Evolutionary conservation across 2,888 invertebrate species (phyloP), one percentile per base, ranked within the genome.

Genomic region (Liposcelis brunnea): DNA sequence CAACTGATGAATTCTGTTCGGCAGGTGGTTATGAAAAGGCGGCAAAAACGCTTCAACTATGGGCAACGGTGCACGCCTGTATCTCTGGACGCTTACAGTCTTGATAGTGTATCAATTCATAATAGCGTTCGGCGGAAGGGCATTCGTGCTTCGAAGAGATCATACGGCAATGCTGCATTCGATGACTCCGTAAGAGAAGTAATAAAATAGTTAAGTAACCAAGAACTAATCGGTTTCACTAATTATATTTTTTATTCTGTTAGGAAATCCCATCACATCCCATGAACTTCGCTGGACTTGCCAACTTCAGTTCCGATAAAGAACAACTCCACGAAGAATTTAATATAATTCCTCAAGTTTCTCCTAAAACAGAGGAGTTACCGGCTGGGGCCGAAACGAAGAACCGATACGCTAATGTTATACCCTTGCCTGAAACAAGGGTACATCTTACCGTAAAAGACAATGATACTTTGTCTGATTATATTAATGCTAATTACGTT

Each of bases 381-480:
- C 89, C 89, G 0, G 69, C 73, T 0, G 91, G 90, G 1, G 86
- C 85, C 50, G 91, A 91, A 58, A 75, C 81, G 50, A 91, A 90
- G 64, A 93, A 94, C 66, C 69, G 84, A 66, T 94, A 89, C 66
- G 87, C 91, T 47, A 93, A 94, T 63, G 87, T 93, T n/a, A 80
- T 93, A 53, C 93, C 93, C 45, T 72, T 89, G 53, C 89, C 90
- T 26, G 89, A 90, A 63, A 89, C 89, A 26, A 72, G 91, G 57
- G 91, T 93, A 2, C 74, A 76, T 31, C 67, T 93, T 32, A 78
- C 79, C n/a, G 21, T 10, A 10, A 21, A 42, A 14, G 33, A 36
- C 10, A 52, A 49, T 5, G 81, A 83, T 55, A 77, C 80, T 1
- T 77, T 78, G 50, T 78, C 82, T 43, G 86, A 87, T 63, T 94